Percentiles rank a stretch among this genome's conserved stretches.
Conservation (phyloP, 1,140 invertebrate genomes). For the Ceratina australensis region DNA sequence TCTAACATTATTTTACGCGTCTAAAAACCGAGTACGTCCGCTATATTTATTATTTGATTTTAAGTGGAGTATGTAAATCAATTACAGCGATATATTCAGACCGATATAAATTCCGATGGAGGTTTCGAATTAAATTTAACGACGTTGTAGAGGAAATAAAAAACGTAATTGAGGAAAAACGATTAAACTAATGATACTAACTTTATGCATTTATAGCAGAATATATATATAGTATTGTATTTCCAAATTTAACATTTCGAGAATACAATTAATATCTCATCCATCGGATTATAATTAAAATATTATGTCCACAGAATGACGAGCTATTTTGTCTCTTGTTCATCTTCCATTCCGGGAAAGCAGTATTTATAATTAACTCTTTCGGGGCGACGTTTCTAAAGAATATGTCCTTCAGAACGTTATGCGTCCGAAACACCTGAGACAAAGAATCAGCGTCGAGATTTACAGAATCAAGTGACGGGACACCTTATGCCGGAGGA, state of each 20-base stretch:
- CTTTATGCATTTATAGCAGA: too few species aligned
- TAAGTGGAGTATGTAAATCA: not conserved
- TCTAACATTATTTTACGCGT: too few species aligned
- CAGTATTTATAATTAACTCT: not conserved
- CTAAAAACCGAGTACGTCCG: too few species aligned
- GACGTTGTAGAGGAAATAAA: too few species aligned
- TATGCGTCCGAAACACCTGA: not conserved
- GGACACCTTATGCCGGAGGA: not conserved
- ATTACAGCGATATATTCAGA: not conserved
- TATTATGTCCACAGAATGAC: not conserved
- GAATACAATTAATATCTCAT: conserved; percentile 21
- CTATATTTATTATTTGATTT: too few species aligned
- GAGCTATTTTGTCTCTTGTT: not conserved
- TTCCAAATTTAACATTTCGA: not conserved
- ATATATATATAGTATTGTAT: too few species aligned
- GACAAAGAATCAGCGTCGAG: not conserved
- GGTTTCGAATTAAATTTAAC: too few species aligned
- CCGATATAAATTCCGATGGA: not conserved
- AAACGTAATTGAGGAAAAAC: too few species aligned
- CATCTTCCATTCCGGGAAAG: not conserved
- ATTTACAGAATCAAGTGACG: not conserved
- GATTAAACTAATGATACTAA: too few species aligned
- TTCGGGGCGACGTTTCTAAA: not conserved
- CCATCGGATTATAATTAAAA: conserved; percentile 20
- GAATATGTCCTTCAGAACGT: not conserved